phyloP scores from a whole-genome alignment of 1,140 invertebrate species.

The Sesamia nonagrioides region DNA sequence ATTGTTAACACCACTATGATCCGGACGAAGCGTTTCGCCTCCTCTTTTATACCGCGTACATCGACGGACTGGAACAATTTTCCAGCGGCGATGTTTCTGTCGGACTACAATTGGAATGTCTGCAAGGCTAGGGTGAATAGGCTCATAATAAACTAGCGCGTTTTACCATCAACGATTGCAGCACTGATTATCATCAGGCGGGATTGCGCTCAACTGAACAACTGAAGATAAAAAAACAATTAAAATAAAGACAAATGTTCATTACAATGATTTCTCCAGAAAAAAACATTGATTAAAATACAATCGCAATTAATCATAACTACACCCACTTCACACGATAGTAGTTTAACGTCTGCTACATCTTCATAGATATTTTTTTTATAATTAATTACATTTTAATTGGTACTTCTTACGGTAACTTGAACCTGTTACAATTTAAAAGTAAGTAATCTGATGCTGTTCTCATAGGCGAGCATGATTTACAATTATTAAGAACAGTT shows the following conservation, averaged over 20 bases:
- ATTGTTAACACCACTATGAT: too few relatives aligned
- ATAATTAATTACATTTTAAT: conserved; percentile 20
- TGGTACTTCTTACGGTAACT: neutral
- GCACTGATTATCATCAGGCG: too few relatives aligned
- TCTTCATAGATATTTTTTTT: neutral
- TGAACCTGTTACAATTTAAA: neutral
- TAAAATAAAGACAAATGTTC: neutral
- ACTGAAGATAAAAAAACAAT: neutral
- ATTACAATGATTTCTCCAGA: too few relatives aligned
- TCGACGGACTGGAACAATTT: too few relatives aligned
- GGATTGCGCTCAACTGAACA: too few relatives aligned
- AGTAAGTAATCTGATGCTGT: conserved; percentile 8
- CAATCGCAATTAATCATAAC: neutral
- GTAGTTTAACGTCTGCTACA: neutral
- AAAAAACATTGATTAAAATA: neutral
- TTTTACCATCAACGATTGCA: too few relatives aligned
- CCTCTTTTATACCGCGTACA: too few relatives aligned
- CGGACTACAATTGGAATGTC: too few relatives aligned
- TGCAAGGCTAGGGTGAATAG: too few relatives aligned
- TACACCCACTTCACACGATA: conserved; percentile 16
- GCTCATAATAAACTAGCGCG: too few relatives aligned
- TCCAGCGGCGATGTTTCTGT: too few relatives aligned
- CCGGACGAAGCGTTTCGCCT: too few relatives aligned
- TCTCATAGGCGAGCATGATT: conserved; percentile 18
- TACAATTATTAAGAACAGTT: conserved; percentile 16